Base-by-base conservation (phyloP, 2,113 vertebrate species). In the Oreochromis niloticus region DNA sequence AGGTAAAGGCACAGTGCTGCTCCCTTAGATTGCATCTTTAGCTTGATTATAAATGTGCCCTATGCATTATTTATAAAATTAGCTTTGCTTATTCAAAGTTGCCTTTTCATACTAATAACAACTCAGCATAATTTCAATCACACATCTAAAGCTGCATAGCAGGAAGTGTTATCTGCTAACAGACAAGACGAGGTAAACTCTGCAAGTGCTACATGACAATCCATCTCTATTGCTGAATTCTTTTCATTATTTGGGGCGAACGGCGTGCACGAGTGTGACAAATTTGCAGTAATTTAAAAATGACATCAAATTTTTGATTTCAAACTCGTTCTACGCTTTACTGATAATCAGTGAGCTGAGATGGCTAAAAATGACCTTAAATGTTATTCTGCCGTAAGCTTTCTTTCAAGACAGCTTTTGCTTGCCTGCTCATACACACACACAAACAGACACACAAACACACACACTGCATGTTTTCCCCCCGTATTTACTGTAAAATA, bases 41-140 rank as follows among this genome's bases (percentile, higher is more conserved):
- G 68, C 89, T 68, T 91, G 85, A 92, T 91, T 91, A 80, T 87
- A 17, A 88, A 85, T 87, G 55, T 68, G 86, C 5, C 68, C 84
- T 82, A 84, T 92, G 88, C 90, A 93, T 94, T 92, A 94, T 94
- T 93, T 91, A 94, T 91, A 19, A 84, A 89, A 90, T 92, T 88
- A 91, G 41, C 46, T 54, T 63, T 59, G 78, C 61, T 82, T 86
- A 36, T 68, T 59, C 36, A 48, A 85, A 81, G 61, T 85, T 79
- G 39, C 66, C 81, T 63, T 80, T 79, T 85, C 85, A 80, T 71
- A 80, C 55, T 81, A 46, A 90, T 57, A 84, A 82, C 41, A 50
- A 30, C 17, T 30, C 50, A 27, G 32, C 16, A 24, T 85, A 52
- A 52, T 71, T 87, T 84, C 71, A 91, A 56, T 92, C 59, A 68